Evolutionary conservation across 2,888 invertebrate species (phyloP), one percentile per base, ranked within the genome.

Genomic region (Liposcelis brunnea): DNA sequence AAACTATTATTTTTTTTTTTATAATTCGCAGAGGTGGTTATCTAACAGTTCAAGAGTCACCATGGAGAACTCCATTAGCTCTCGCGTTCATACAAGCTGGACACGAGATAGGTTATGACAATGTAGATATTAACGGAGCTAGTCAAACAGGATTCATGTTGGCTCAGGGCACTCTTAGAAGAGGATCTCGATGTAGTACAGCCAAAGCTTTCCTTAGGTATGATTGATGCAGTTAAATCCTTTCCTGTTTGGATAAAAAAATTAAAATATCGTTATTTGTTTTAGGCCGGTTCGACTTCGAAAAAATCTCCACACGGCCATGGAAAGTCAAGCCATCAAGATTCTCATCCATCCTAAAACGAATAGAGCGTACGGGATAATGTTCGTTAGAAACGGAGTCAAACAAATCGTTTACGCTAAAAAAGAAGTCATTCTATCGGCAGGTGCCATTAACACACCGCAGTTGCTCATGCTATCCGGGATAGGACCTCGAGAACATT

Each of bases 381-480:
- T 87, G 59, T 87, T 82, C 56, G 63, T 79, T 1, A 73, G 83
- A 51, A 72, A 80, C 52, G 86, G 85, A 2, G 66, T 71, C 31
- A 74, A 72, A 47, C 75, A 77, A 55, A 66, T 75, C 0, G 77
- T 81, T 0, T 66, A 73, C 48, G 89, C 89, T 0, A 72, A 73
- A 44, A 82, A 83, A 55, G 89, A 89, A 61, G 75, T 56, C 0
- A 83, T 94, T 42, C 59, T 94, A 33, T 80, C 87, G 10, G 90
- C 89, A 0, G 94, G 94, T 0, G 77, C 93, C 1, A 84, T 95
- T 21, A 93, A 93, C 58, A 80, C 82, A 10, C 89, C 94, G 0
- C 93, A 94, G 58, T 65, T 95, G 44, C 65, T 95, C 49, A 87
- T 93, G 87, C 63, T 94, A 1, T 90, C 90, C 0, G 93, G 93